Conservation (phyloP, 2,888 invertebrate genomes). For the Deilephila elpenor region DNA sequence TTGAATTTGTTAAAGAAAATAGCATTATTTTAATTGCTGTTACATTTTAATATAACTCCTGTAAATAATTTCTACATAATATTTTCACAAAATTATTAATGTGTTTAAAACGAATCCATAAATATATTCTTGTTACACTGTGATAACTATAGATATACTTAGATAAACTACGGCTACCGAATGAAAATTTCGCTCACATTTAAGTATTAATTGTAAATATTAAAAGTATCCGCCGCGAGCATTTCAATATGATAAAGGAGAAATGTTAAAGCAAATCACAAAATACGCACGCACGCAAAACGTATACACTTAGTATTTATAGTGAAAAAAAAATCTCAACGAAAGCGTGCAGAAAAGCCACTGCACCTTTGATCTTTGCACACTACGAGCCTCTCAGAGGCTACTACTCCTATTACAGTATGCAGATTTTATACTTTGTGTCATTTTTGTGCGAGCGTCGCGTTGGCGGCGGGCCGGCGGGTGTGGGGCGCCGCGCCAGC, state of each 20-base stretch:
- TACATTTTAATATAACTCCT: too few species aligned
- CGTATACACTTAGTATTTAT: conserved; percentile 42
- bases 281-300: conserved; percentile 18
- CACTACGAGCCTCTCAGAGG: conserved; percentile 72
- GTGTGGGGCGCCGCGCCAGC: conserved; percentile 38
- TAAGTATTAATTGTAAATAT: too few species aligned
- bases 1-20: too few species aligned
- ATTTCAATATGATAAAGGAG: neutral
- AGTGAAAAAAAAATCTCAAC: conserved; percentile 47
- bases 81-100: too few species aligned
- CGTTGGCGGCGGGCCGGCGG: conserved; percentile 41
- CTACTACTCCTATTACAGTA: conserved; percentile 77
- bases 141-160: too few species aligned
- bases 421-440: conserved; percentile 83
- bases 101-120: too few species aligned
- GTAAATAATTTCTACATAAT: too few species aligned
- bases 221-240: neutral
- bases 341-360: conserved; percentile 56
- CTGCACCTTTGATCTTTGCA: conserved; percentile 72
- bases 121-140: too few species aligned
- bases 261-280: conserved; percentile 18
- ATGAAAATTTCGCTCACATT: too few species aligned
- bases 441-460: conserved; percentile 78
- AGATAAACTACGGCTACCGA: too few species aligned
- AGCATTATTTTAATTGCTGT: too few species aligned